Base-by-base conservation (phyloP, 1,140 invertebrate genomes). In the Drosophila littoralis region DNA sequence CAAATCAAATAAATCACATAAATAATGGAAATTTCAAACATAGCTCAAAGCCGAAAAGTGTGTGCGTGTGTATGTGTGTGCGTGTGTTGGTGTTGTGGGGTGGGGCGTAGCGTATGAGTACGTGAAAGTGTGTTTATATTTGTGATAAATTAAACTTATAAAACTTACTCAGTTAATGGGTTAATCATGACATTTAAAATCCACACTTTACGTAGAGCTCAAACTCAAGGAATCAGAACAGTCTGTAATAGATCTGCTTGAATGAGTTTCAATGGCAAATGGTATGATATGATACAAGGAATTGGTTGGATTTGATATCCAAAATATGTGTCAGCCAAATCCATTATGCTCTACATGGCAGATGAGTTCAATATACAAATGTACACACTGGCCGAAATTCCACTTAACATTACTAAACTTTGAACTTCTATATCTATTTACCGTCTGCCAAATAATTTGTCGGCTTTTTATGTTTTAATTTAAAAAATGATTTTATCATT, bases 101-200 rank as follows among this genome's bases (percentile, higher is more conserved):
- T 57, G 54, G 2, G n/a, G 17, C 17, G 17, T 17, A 17, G 40
- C 50, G 45, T 59, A 50, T 61, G 58, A 36, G 33, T 64, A 28
- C 50, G 45, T 46, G 33, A 43, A 15, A 38, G 43, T 60, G 43
- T 38, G 1, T 46, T 12, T 54, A 8, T 22, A 0, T 40, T 17
- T 63, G 17, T 50, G 35, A 36, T 8, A 61, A 64, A 80, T 55
- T 28, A 67, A 68, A 69, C 22, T 52, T 28, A 12, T 28, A 57
- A 72, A 74, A 86, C 82, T 86, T 86, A 86, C 82, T 88, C 72
- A 68, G 82, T 43, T 50, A 68, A 64, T 51, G 74, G 43, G 48
- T 77, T 43, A 79, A 58, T 75, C 77, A 77, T 74, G 52, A 54
- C 48, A 43, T 42, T 69, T 50, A 57, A 63, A 46, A 69, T 70